A percentile compares a stretch with the other conserved stretches of the same genome.
phyloP scores from a whole-genome alignment of 35 echinoderm and acorn worm genomes.

The Amphiura filiformis region DNA sequence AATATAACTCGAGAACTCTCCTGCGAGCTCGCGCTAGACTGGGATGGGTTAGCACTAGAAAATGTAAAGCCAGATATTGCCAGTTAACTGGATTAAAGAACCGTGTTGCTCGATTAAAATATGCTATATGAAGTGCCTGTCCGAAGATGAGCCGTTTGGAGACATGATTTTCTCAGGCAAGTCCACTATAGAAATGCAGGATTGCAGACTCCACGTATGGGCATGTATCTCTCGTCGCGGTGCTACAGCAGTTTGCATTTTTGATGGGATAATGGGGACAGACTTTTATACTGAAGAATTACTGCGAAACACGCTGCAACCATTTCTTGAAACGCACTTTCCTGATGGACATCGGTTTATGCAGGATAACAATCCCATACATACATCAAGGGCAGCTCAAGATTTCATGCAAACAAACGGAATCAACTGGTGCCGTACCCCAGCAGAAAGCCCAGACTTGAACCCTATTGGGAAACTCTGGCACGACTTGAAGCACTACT shows the following conservation, averaged over 20 bases:
- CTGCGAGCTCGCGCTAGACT: not conserved
- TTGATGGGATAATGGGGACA: slow-evolving; percentile 31
- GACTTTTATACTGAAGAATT: slow-evolving; percentile 14
- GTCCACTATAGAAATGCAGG: slow-evolving; percentile 43
- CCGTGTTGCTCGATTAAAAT: not conserved
- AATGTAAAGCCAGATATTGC: slow-evolving; percentile 27
- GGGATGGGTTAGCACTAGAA: slow-evolving; percentile 37
- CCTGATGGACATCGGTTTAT: slow-evolving; percentile 12
- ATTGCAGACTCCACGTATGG: slow-evolving; percentile 34
- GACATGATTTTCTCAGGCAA: slow-evolving; percentile 71
- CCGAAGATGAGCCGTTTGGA: slow-evolving; percentile 11
- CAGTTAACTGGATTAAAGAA: slow-evolving; percentile 26
- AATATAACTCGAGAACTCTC: not conserved
- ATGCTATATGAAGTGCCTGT: slow-evolving; percentile 11
- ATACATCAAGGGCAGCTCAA: slow-evolving; percentile 2
- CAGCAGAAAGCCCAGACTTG: slow-evolving; percentile 50
- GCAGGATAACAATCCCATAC: slow-evolving; percentile 40
- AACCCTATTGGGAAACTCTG: slow-evolving; percentile 62
- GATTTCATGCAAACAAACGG: slow-evolving; percentile 14
- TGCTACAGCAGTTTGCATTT: slow-evolving; percentile 10
- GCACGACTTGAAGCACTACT: slow-evolving; percentile 40
- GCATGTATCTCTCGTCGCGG: slow-evolving; percentile 1
- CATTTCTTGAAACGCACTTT: slow-evolving; percentile 16
- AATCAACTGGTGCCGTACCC: slow-evolving; percentile 55
- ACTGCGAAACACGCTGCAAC: slow-evolving; percentile 17